Evolutionary conservation across 2,113 vertebrate genomes (phyloP).

Genomic region (Anhinga anhinga): DNA sequence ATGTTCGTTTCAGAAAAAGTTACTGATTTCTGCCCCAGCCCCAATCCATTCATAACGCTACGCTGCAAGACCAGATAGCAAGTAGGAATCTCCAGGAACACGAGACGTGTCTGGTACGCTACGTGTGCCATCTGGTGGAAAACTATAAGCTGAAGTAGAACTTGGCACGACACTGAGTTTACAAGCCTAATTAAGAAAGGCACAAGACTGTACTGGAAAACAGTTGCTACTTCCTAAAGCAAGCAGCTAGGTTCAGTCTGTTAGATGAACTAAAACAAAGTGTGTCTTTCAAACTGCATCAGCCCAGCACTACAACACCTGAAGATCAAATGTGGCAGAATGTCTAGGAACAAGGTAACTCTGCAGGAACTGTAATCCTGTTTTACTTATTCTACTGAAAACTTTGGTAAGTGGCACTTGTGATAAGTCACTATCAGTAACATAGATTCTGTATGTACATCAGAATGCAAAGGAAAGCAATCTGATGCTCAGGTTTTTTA

Average conservation of each 20-base stretch:
- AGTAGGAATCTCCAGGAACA: neutral
- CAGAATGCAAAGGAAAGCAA: neutral
- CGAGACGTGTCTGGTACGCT: neutral
- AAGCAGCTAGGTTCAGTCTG: neutral
- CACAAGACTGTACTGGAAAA: neutral
- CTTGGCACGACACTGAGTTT: neutral
- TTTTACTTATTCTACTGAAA: neutral
- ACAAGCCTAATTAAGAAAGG: neutral
- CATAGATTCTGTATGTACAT: neutral
- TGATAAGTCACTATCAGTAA: neutral
- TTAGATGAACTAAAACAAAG: neutral
- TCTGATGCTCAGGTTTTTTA: neutral
- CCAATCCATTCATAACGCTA: neutral
- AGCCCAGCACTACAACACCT: neutral
- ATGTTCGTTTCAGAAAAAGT: neutral
- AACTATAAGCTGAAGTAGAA: neutral
- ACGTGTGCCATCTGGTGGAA: conserved; percentile 62
- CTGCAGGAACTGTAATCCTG: neutral
- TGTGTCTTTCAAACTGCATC: neutral
- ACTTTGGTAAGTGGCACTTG: neutral
- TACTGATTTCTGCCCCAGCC: neutral
- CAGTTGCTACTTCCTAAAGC: neutral
- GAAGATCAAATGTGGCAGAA: neutral
- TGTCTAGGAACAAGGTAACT: neutral
- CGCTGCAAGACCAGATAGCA: neutral